Evolutionary conservation across 2,797 vertebrate genomes (phyloP).

Genomic region (Tadarida brasiliensis): DNA sequence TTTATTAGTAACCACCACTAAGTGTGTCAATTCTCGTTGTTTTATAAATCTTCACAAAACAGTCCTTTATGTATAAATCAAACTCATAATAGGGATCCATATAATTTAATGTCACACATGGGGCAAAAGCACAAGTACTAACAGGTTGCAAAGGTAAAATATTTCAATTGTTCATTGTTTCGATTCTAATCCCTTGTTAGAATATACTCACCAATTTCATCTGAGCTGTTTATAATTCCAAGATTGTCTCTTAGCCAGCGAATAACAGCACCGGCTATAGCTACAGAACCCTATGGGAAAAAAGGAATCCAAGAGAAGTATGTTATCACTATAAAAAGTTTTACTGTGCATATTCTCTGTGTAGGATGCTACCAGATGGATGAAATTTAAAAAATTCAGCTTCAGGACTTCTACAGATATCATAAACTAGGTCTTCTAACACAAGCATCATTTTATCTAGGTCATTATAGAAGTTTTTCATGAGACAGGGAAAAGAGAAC

Average conservation of each 20-base stretch:
- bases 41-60: constrained; percentile 52
- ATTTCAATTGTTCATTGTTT: background rate
- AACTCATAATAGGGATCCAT: constrained; percentile 29
- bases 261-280: constrained; percentile 97
- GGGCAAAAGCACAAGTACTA: constrained; percentile 1
- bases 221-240: constrained; percentile 92
- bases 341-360: background rate
- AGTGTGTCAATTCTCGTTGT: constrained; percentile 16
- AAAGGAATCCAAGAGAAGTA: constrained; percentile 45
- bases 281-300: constrained; percentile 95
- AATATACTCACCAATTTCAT: constrained; percentile 93
- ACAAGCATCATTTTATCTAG: background rate
- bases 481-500: background rate
- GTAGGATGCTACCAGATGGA: background rate
- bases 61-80: constrained; percentile 47
- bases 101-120: constrained; percentile 28
- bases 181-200: constrained; percentile 62
- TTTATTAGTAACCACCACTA: constrained; percentile 60
- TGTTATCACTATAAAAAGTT: background rate
- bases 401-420: background rate
- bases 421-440: background rate
- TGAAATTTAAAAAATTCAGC: background rate
- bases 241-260: constrained; percentile 99
- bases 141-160: constrained; percentile 63
- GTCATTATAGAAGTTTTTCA: background rate